Evolutionary conservation across 2,113 vertebrate genomes (phyloP), one percentile per base, ranked within the genome.

Genomic region (Ptilonorhynchus violaceus): DNA sequence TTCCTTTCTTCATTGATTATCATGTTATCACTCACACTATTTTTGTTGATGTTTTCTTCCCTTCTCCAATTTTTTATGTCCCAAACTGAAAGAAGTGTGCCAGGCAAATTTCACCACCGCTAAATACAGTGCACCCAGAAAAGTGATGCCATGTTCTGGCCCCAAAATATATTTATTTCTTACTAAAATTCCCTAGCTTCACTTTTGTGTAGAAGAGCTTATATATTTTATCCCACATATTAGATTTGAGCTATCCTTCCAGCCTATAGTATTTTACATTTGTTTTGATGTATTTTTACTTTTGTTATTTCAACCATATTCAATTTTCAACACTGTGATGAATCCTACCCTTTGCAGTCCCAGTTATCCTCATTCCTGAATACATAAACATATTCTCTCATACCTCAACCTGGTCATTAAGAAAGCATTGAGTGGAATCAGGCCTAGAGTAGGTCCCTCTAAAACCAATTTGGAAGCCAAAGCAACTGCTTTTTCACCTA

Each of bases 181-280:
- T 52, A 4, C 13, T 87, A 44, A 15, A 74, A 35, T 46, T 79
- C 11, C 15, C 28, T 4, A 53, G 13, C 6, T 64, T 89, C 22
- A 35, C 11, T 64, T 89, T 31, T 62, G 22, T 77, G 15, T 86
- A 59, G 39, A 80, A 33, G 28, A 69, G 41, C 9, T 60, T 56
- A 60, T 3, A 2, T 24, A 30, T 59, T 79, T 85, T 69, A 74
- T 83, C 41, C 12, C 4, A 2, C 0, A 0, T 68, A 11, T 76
- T 67, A 68, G 10, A 74, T 46, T 77, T 85, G 41, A 64, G 56
- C 46, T 66, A 5, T 64, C 50, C 17, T 84, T 87, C 22, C 35
- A 91, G 28, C 21, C 12, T 35, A 27, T 23, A 42, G 11, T 42
- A 47, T 9, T 70, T 67, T 5, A 37, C 9, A 28, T 30, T 89